These are phyloP conservation scores for Desoria tigrina DNA, from an alignment of 2,888 invertebrate genomes.

Conservation along the genomic window DNA sequence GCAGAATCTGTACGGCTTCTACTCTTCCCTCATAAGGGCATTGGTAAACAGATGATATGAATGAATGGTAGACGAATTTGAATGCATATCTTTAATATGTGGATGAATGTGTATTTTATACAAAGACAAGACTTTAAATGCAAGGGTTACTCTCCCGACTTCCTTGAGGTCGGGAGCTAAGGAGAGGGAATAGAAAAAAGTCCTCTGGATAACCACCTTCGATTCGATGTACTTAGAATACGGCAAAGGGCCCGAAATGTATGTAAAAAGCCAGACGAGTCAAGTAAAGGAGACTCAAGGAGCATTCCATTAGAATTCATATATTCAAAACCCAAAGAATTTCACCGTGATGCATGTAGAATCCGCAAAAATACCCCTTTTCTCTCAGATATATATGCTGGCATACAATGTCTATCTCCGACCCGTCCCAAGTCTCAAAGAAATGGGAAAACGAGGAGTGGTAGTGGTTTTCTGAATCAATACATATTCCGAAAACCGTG, in stretches of 20 bases:
- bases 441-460: neutral
- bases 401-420: neutral
- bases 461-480: neutral
- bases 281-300: neutral
- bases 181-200: too few relatives aligned
- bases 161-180: too few relatives aligned
- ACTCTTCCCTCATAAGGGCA: neutral
- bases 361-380: slow-evolving; percentile 26
- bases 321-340: slow-evolving; percentile 40
- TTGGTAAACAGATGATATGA: slow-evolving; percentile 3
- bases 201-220: too few relatives aligned
- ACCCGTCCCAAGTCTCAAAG: too few relatives aligned
- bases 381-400: neutral
- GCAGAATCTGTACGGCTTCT: slow-evolving; percentile 1
- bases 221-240: too few relatives aligned
- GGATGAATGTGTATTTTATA: too few relatives aligned
- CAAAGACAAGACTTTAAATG: too few relatives aligned
- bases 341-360: slow-evolving; percentile 26
- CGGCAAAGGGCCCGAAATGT: too few relatives aligned
- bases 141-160: too few relatives aligned
- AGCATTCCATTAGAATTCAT: slow-evolving; percentile 49
- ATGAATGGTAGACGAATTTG: slow-evolving; percentile 2
- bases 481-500: neutral
- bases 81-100: too few relatives aligned
- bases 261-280: too few relatives aligned